These are phyloP conservation scores for Hozukius guyotensis DNA, from an alignment of 2,797 vertebrate species.

Conservation along the genomic window DNA sequence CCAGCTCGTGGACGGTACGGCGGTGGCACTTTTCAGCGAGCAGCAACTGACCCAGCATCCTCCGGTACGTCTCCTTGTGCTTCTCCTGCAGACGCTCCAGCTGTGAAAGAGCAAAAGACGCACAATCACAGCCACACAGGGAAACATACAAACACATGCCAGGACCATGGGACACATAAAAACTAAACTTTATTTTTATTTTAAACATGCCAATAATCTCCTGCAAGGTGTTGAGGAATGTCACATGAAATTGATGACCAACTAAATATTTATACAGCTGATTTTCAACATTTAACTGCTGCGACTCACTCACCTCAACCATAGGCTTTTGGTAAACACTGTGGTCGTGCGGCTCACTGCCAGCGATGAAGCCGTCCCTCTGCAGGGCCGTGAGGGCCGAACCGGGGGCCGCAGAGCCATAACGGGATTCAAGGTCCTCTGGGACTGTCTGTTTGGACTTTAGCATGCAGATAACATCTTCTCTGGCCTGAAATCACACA, in stretches of 20 bases:
- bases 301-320: conserved; percentile 86
- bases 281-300: not conserved
- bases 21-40: conserved; percentile 95
- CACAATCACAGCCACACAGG: not conserved
- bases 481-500: conserved; percentile 87
- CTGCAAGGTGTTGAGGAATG: not conserved
- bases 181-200: not conserved
- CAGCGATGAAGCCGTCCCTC: conserved; percentile 87
- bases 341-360: conserved; percentile 82
- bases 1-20: conserved; percentile 92
- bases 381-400: conserved; percentile 91
- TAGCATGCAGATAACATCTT: conserved; percentile 94
- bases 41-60: conserved; percentile 96
- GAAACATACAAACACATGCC: not conserved
- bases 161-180: not conserved
- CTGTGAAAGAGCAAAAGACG: conserved; percentile 68
- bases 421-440: conserved; percentile 88
- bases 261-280: not conserved
- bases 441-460: conserved; percentile 88
- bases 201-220: not conserved
- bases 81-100: conserved; percentile 96
- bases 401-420: conserved; percentile 86
- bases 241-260: not conserved
- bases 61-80: conserved; percentile 93
- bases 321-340: conserved; percentile 93